Base-by-base conservation (phyloP, 2,113 vertebrate genomes). In the Bettongia penicillata region DNA sequence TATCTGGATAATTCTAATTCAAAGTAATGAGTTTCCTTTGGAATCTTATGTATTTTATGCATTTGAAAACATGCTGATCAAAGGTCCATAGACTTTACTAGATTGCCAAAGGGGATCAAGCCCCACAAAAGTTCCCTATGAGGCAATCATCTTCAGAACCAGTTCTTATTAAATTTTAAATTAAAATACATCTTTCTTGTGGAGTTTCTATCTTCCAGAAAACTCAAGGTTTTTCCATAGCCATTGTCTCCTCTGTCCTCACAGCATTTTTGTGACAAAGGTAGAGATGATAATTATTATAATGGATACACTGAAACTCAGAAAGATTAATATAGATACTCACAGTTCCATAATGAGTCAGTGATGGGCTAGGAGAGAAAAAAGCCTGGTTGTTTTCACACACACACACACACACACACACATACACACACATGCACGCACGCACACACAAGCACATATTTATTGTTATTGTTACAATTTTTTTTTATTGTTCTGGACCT, bases 361-460 rank as follows among this genome's bases (percentile, higher is more conserved):
- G 50, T 53, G 7, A 48, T 94, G 8, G 1, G 96, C 6, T 1
- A 92, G 89, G 47, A 94, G 43, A 1, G 37, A 7, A 68, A 90
- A 89, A 53, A 91, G 53, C 51, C 31, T 90, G 49, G 55, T 61
- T 96, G 43, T 91, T 91, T 91, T n/a, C n/a, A n/a, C n/a, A n/a
- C n/a, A n/a, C n/a, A n/a, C n/a, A n/a, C n/a, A n/a, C n/a, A n/a
- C n/a, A n/a, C n/a, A n/a, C n/a, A n/a, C n/a, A n/a, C n/a, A n/a
- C n/a, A n/a, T n/a, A n/a, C n/a, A n/a, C n/a, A n/a, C n/a, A n/a
- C n/a, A n/a, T n/a, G n/a, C n/a, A n/a, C n/a, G n/a, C n/a, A n/a
- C n/a, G n/a, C n/a, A n/a, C n/a, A n/a, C 37, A 77, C 68, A n/a
- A 19, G 19, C 0, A n/a, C 37, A 84, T 43, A 8, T 43, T 8